A percentile compares a stretch with the other conserved stretches of the same genome.
These are phyloP conservation scores for Porites australiensis DNA, from an alignment of 64 coral and sea anemone species.

Conservation along the genomic window DNA sequence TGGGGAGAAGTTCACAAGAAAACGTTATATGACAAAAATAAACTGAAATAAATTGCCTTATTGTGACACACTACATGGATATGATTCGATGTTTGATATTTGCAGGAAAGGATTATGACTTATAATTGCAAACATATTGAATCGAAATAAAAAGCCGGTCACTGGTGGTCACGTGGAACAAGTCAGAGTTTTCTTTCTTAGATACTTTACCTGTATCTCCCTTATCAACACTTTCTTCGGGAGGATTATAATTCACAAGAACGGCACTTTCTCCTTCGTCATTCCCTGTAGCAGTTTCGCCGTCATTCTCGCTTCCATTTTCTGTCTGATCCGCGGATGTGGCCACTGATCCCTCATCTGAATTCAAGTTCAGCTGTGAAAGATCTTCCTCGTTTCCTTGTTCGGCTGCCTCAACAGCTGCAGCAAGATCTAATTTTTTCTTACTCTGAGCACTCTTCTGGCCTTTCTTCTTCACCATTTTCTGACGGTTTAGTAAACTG, in stretches of 20 bases:
- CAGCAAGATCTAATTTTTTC: constrained; percentile 86
- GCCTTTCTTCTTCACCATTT: constrained; percentile 74
- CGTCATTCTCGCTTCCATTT: constrained; percentile 36
- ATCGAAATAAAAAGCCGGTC: not conserved
- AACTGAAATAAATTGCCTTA: too few relatives aligned
- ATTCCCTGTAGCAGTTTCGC: constrained; percentile 49
- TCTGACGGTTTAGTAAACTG: not conserved
- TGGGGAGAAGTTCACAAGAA: too few relatives aligned
- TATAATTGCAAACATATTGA: too few relatives aligned
- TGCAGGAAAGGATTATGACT: too few relatives aligned
- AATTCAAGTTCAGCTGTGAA: constrained; percentile 64
- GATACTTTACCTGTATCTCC: constrained; percentile 10
- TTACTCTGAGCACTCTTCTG: constrained; percentile 66
- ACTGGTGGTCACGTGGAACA: not conserved
- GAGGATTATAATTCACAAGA: constrained; percentile 60
- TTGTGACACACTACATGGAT: too few relatives aligned
- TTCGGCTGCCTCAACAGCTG: constrained; percentile 90
- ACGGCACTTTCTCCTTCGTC: constrained; percentile 47
- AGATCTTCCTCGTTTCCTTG: constrained; percentile 60
- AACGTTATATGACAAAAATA: too few relatives aligned
- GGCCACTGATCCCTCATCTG: not conserved
- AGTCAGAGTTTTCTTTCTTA: not conserved
- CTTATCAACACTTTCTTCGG: constrained; percentile 21
- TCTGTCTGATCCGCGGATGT: not conserved
- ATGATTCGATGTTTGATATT: too few relatives aligned